phyloP scores from a whole-genome alignment of 2,797 vertebrate species.

The Enteromius trimaculatus region DNA sequence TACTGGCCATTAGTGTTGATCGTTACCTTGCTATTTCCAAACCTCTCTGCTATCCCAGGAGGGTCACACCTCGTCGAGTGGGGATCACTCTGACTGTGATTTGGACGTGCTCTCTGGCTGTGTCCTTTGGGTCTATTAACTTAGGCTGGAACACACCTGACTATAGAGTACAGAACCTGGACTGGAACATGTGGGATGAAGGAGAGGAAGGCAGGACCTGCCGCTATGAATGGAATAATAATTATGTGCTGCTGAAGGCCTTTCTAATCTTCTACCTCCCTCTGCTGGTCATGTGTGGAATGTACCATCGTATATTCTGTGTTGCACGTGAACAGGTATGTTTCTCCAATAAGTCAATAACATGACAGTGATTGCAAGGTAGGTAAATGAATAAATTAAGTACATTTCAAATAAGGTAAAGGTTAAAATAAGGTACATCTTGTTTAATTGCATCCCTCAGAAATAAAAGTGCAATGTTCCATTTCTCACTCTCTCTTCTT shows the following conservation, averaged over 20 bases:
- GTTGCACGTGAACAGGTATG: conserved; percentile 88
- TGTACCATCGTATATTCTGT: conserved; percentile 90
- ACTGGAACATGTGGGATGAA: conserved; percentile 69
- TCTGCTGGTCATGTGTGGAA: conserved; percentile 88
- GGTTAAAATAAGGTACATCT: too few relatives aligned
- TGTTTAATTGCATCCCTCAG: not conserved
- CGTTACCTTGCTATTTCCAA: conserved; percentile 88
- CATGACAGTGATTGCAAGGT: not conserved
- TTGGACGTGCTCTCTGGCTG: conserved; percentile 85
- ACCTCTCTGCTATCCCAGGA: conserved; percentile 83
- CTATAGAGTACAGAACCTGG: conserved; percentile 74
- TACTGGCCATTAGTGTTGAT: conserved; percentile 92
- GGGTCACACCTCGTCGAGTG: conserved; percentile 82
- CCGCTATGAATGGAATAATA: conserved; percentile 83
- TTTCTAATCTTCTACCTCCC: conserved; percentile 90
- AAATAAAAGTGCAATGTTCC: not conserved
- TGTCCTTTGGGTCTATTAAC: conserved; percentile 90
- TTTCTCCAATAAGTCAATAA: not conserved
- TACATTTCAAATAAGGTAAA: not conserved
- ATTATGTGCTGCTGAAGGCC: conserved; percentile 83
- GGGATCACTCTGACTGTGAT: conserved; percentile 80
- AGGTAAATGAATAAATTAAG: not conserved
- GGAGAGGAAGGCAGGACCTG: conserved; percentile 73
- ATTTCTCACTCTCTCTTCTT: conserved; percentile 22
- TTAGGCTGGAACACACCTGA: conserved; percentile 90